Base-by-base conservation (phyloP, 2,113 vertebrate genomes). In the Limanda limanda region DNA sequence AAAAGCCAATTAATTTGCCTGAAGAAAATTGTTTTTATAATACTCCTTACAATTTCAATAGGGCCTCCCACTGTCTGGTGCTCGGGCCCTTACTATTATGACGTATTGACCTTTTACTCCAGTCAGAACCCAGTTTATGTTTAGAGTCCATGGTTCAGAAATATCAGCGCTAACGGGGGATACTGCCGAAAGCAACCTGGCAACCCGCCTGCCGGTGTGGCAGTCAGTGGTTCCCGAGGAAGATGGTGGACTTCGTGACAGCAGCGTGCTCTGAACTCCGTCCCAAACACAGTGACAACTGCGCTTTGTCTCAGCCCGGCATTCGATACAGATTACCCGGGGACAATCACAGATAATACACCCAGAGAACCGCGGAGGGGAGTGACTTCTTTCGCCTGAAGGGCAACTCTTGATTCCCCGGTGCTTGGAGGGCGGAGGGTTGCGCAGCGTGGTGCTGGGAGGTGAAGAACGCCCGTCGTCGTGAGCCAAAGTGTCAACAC, bases 341-440 rank as follows among this genome's bases (percentile, higher is more conserved):
- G 27, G 92, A 94, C 76, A 94, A 88, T 35, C 84, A 94, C 31
- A 95, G 95, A 94, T 95, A 95, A 94, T 94, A 94, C 17, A 47
- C 3, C 0, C 56, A 23, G 8, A 68, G 68, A 69, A 10, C 11
- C 12, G 52, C 12, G 20, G 18, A 67, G 64, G 8, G 52, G 15
- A 59, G 7, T 45, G 48, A 31, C 17, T 57, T 71, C 69, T 64
- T 14, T 17, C 56, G 23, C 18, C 0, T 45, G 1, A 31, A 17
- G 35, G 31, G 67, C 52, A 73, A 58, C 48, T 75, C 23, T 61
- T 37, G 40, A 63, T 42, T 68, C 54, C 27, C 35, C 0, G 27
- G 23, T 18, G 20, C 40, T 60, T 64, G 54, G 68, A 21, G 54
- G 15, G 69, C 76, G 74, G 48, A 56, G 78, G 85, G 79, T 65